Evolutionary conservation across 2,888 invertebrate genomes (phyloP), one percentile per base, ranked within the genome.

Genomic region (Slavum lentiscoides): DNA sequence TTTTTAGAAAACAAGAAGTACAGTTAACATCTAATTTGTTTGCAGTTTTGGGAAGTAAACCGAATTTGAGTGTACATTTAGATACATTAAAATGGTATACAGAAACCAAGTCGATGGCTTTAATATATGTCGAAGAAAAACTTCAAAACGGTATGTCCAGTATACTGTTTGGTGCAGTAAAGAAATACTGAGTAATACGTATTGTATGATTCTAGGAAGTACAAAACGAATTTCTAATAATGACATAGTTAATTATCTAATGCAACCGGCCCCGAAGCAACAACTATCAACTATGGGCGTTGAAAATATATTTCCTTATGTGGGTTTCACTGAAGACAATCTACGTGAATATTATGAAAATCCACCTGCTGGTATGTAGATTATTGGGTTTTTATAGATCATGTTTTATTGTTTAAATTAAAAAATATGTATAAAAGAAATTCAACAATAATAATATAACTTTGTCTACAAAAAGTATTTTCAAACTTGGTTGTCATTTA

Each of bases 281-380:
- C 93, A 95, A 84, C 88, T 97, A 17, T 87, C 88, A 1, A 91
- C 90, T 84, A 90, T 96, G 58, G 82, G 92, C 1, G 92, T 94
- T 58, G 88, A 89, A 59, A 90, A 91, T 84, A 90, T 94, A 37
- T 89, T 91, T 82, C 89, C 96, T 19, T 90, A 93, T 86, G 91
- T 93, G 0, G 90, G 91, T 66, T 92, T 96, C 67, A 91, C 93
- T 83, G 92, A 92, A 75, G 91, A 92, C 82, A 92, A 93, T 85
- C 85, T 96, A 21, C 93, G 94, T 84, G 93, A 95, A 84, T 98
- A 98, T 87, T 88, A 97, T 82, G 94, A 94, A 84, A 93, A 91
- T 84, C 93, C 97, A n/a, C 98, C 97, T 1, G 90, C 91, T 83
- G 93, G 91, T 90, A 85, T 83, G 81, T 23, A 37, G 7, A 23